Evolutionary conservation across 1,140 invertebrate species (phyloP).

Genomic region (Mamestra configurata): DNA sequence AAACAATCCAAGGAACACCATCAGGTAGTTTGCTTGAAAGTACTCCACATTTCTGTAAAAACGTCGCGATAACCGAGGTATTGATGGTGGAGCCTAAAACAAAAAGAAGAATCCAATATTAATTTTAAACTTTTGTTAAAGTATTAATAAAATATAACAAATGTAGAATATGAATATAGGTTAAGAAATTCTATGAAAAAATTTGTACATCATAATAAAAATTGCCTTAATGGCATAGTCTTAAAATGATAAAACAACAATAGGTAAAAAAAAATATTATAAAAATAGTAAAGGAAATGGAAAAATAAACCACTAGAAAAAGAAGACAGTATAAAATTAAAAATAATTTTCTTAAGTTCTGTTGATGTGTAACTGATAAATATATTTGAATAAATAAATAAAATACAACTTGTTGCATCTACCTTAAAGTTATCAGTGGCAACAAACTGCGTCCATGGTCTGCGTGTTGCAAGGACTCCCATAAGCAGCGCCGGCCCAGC

Average conservation of each 20-base stretch:
- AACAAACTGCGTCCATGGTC: conserved; percentile 84
- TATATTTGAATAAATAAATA: not conserved
- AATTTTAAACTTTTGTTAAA: too few relatives aligned
- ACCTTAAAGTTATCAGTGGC: conserved; percentile 86
- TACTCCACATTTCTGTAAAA: conserved; percentile 94
- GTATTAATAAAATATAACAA: too few relatives aligned
- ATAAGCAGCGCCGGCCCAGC: conserved; percentile 78
- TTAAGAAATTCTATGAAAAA: too few relatives aligned
- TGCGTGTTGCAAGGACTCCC: conserved; percentile 73
- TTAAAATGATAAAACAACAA: too few relatives aligned
- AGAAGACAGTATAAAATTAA: not conserved
- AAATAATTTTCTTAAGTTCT: not conserved
- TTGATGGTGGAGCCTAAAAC: conserved; percentile 89
- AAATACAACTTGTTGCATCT: conserved; percentile 1
- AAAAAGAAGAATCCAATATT: not conserved
- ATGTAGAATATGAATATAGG: too few relatives aligned
- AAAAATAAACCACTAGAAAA: not conserved
- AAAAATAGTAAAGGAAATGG: too few relatives aligned
- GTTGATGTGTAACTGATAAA: not conserved
- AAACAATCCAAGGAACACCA: conserved; percentile 94
- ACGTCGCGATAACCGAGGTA: conserved; percentile 91
- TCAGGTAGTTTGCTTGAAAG: conserved; percentile 96
- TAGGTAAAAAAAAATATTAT: too few relatives aligned
- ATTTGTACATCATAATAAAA: too few relatives aligned
- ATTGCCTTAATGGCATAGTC: too few relatives aligned